These are phyloP conservation scores for Crenichthys baileyi DNA, from an alignment of 2,797 vertebrate species.

Conservation along the genomic window DNA sequence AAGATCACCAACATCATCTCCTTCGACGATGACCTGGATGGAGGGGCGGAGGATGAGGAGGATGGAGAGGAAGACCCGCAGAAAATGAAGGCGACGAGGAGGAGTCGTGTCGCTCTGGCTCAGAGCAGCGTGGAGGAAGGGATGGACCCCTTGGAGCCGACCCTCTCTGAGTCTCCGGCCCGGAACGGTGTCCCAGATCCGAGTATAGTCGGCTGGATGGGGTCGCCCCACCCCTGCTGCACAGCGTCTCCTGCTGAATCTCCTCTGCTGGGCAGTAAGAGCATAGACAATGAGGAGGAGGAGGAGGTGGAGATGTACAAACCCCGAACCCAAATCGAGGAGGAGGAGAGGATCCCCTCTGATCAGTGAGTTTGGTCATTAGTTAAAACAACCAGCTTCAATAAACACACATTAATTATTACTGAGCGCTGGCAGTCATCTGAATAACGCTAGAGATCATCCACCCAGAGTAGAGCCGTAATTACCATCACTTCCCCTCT, in stretches of 20 bases:
- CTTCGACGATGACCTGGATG: constrained; percentile 91
- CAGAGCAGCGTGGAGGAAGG: constrained; percentile 89
- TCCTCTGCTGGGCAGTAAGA: constrained; percentile 70
- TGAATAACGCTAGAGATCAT: too few species aligned
- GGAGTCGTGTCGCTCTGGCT: constrained; percentile 60
- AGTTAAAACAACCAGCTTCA: background rate
- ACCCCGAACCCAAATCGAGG: constrained; percentile 61
- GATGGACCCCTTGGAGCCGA: constrained; percentile 72
- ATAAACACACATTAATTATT: too few species aligned
- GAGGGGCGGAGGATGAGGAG: constrained; percentile 85
- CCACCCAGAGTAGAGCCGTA: too few species aligned
- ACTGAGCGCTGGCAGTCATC: too few species aligned
- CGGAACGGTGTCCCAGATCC: constrained; percentile 74
- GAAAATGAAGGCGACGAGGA: constrained; percentile 69
- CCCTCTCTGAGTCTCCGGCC: constrained; percentile 50
- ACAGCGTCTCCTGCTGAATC: constrained; percentile 48
- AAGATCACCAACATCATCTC: constrained; percentile 97
- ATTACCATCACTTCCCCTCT: too few species aligned
- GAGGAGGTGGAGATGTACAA: constrained; percentile 80
- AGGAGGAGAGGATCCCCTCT: constrained; percentile 60
- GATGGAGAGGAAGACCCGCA: constrained; percentile 75
- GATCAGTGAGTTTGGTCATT: constrained; percentile 77
- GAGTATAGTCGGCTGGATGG: constrained; percentile 73
- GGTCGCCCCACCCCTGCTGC: constrained; percentile 62
- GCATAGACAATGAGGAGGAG: constrained; percentile 79